These are phyloP conservation scores for Drymodes brunneopygia DNA, from an alignment of 2,113 vertebrate genomes.

Conservation along the genomic window DNA sequence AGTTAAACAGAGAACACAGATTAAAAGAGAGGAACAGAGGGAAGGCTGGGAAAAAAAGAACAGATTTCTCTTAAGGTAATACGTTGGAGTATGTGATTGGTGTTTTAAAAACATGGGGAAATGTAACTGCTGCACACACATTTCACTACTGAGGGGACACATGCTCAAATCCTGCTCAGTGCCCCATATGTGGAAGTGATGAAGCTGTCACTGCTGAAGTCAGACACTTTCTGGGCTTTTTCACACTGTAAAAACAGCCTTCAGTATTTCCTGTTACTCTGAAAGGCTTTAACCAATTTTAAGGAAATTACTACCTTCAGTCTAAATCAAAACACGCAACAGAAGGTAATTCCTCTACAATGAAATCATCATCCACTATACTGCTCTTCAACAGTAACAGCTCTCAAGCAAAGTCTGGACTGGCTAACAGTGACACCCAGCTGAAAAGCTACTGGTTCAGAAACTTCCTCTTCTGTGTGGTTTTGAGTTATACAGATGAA, in stretches of 20 bases:
- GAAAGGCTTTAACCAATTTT: neutral
- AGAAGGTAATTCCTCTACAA: neutral
- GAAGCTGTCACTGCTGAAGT: neutral
- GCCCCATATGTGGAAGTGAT: neutral
- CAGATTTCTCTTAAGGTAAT: neutral
- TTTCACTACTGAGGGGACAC: neutral
- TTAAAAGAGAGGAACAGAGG: neutral
- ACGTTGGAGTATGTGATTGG: fast-evolving
- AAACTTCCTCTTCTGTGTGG: neutral
- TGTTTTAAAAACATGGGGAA: neutral
- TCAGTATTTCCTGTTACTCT: neutral
- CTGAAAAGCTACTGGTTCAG: neutral
- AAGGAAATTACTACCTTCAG: neutral
- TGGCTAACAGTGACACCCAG: neutral
- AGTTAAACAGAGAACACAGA: neutral
- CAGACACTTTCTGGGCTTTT: neutral
- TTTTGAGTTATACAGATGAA: neutral
- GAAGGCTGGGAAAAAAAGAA: neutral
- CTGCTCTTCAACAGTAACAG: neutral
- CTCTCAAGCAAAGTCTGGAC: neutral
- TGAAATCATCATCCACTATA: neutral
- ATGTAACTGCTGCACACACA: neutral
- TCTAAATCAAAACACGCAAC: neutral
- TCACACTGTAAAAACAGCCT: neutral
- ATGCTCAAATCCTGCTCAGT: neutral